Percentiles rank a stretch among this genome's conserved stretches.
Conservation (phyloP, 2,113 vertebrate species). For the Pyxicephalus adspersus region DNA sequence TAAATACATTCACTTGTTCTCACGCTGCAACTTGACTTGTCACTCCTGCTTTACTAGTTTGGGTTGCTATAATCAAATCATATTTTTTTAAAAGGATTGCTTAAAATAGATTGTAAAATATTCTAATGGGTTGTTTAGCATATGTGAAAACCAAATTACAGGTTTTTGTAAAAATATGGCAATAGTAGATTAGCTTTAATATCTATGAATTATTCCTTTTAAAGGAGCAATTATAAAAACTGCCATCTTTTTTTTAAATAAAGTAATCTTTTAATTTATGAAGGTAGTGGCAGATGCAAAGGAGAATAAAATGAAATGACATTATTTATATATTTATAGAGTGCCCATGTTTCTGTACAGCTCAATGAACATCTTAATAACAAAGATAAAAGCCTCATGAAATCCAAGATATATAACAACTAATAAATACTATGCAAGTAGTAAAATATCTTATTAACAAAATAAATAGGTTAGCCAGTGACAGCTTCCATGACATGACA, state of each 20-base stretch:
- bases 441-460: conserved; percentile 54
- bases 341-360: conserved; percentile 43
- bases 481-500: conserved; percentile 47
- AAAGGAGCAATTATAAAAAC: too few relatives aligned
- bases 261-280: conserved; percentile 11
- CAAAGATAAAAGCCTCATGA: conserved; percentile 53
- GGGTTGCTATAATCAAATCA: too few relatives aligned
- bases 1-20: too few relatives aligned
- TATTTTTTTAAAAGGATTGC: too few relatives aligned
- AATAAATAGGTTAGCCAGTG: conserved; percentile 52
- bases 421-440: conserved; percentile 40
- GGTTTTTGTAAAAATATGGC: too few relatives aligned
- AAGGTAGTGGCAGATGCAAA: conserved; percentile 21
- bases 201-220: too few relatives aligned
- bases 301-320: conserved; percentile 43
- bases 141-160: too few relatives aligned
- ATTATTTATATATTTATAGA: conserved; percentile 54
- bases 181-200: too few relatives aligned
- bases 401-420: conserved; percentile 40
- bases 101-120: too few relatives aligned
- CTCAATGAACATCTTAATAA: conserved; percentile 55
- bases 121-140: too few relatives aligned
- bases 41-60: too few relatives aligned
- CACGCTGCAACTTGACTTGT: too few relatives aligned
- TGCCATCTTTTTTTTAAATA: not conserved